Conservation (phyloP, 2,888 invertebrate genomes). For the Eulithis testata region DNA sequence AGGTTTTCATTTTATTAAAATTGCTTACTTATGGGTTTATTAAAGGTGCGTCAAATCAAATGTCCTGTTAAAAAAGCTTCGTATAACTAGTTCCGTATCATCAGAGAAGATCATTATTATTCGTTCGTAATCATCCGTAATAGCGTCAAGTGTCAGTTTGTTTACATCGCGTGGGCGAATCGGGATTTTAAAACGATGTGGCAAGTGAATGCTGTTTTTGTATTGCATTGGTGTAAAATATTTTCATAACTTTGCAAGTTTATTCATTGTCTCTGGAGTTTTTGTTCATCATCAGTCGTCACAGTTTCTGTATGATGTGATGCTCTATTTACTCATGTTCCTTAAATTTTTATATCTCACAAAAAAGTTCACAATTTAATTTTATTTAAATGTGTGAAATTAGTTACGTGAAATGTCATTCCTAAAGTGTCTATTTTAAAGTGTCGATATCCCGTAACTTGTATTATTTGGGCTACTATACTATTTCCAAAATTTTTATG, state of each 20-base stretch:
- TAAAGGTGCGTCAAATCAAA: not conserved
- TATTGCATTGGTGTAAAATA: conserved; percentile 12
- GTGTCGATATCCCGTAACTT: too few species aligned
- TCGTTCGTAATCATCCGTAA: conserved; percentile 39
- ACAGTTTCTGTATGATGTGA: too few species aligned
- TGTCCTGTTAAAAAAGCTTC: not conserved
- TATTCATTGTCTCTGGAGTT: not conserved
- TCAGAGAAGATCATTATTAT: conserved; percentile 22
- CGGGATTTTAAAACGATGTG: conserved; percentile 24
- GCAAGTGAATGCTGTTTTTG: conserved; percentile 31
- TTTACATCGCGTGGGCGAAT: conserved; percentile 56
- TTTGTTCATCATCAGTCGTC: too few species aligned
- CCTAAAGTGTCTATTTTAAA: too few species aligned
- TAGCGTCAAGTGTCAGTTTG: conserved; percentile 58
- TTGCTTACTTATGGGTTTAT: not conserved
- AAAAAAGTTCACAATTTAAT: too few species aligned
- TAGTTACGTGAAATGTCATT: too few species aligned
- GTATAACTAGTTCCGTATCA: conserved; percentile 33
- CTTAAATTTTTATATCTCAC: too few species aligned
- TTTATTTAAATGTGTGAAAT: too few species aligned
- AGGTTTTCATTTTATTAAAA: too few species aligned
- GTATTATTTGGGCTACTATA: too few species aligned
- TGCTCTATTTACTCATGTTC: too few species aligned
- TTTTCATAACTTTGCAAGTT: conserved; percentile 1
- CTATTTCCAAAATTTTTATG: not conserved